Conservation (phyloP, 2,113 vertebrate species). For the Rafetus swinhoei region DNA sequence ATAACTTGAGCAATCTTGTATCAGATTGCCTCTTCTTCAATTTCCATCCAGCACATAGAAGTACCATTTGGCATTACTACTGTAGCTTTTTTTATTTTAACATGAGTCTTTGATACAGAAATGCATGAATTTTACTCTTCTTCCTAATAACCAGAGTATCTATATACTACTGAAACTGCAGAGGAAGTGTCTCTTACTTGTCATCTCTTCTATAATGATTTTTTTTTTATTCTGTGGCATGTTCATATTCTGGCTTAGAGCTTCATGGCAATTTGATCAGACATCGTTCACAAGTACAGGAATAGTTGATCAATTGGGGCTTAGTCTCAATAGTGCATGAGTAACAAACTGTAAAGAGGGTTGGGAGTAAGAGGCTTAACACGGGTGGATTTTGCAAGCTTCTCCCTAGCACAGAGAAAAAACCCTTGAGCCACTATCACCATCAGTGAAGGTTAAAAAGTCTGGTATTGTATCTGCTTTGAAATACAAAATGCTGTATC, state of each 20-base stretch:
- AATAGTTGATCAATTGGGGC: constrained; percentile 18
- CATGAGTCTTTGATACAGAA: neutral
- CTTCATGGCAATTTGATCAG: constrained; percentile 41
- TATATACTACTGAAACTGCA: neutral
- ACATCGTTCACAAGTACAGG: constrained; percentile 27
- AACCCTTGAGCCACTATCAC: neutral
- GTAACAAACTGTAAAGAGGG: neutral
- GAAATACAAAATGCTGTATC: neutral
- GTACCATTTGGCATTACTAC: neutral
- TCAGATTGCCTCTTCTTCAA: neutral
- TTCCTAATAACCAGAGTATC: neutral
- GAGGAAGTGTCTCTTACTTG: neutral
- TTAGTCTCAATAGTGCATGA: neutral
- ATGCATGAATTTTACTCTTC: neutral
- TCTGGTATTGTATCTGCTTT: neutral
- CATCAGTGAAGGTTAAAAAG: neutral
- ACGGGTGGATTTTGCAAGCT: neutral
- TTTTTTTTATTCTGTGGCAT: neutral
- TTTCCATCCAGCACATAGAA: neutral
- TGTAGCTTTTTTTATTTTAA: neutral
- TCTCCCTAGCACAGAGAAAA: neutral
- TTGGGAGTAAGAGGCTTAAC: neutral
- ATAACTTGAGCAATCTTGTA: neutral
- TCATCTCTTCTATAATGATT: neutral
- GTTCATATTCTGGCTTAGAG: constrained; percentile 17